Conservation (phyloP, 2,888 invertebrate genomes). For the Xanthorhoe designata region DNA sequence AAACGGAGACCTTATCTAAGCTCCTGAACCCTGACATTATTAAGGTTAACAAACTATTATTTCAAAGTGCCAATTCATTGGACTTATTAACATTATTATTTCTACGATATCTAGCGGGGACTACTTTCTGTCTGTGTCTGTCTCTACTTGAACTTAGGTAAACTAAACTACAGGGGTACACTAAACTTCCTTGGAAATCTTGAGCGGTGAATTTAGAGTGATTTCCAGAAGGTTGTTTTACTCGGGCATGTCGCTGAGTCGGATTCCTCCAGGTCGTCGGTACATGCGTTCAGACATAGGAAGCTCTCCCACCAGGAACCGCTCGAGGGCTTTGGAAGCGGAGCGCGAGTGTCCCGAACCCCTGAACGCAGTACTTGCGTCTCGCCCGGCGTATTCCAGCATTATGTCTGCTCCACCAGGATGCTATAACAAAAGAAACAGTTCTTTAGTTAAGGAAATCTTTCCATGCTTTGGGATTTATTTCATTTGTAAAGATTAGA, state of each 20-base stretch:
- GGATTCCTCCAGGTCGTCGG: conserved; percentile 86
- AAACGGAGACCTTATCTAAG: conserved; percentile 48
- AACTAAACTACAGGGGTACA: conserved; percentile 2
- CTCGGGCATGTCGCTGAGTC: conserved; percentile 85
- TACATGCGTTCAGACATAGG: conserved; percentile 91
- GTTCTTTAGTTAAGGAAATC: conserved; percentile 18
- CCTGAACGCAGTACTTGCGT: conserved; percentile 93
- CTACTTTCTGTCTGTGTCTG: conserved; percentile 19
- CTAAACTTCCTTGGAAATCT: conserved; percentile 3
- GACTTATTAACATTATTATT: conserved; percentile 28
- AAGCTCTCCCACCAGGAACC: conserved; percentile 91
- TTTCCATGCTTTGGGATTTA: neutral
- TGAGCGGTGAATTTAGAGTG: neutral
- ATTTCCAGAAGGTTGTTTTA: conserved; percentile 45
- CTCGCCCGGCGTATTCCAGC: conserved; percentile 93
- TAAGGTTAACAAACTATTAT: conserved; percentile 44
- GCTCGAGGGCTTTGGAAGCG: conserved; percentile 87
- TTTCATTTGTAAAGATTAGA: too few species aligned
- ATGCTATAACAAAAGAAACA: conserved; percentile 84
- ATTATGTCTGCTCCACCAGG: conserved; percentile 94
- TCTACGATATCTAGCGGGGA: conserved; percentile 31
- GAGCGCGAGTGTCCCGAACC: conserved; percentile 91
- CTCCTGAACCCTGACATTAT: conserved; percentile 50
- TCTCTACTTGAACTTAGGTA: conserved; percentile 2
- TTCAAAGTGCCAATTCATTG: conserved; percentile 36